Percentiles rank a stretch among this genome's conserved stretches.
Conservation (phyloP, 64 coral and sea anemone species). For the Pocillopora damicornis region DNA sequence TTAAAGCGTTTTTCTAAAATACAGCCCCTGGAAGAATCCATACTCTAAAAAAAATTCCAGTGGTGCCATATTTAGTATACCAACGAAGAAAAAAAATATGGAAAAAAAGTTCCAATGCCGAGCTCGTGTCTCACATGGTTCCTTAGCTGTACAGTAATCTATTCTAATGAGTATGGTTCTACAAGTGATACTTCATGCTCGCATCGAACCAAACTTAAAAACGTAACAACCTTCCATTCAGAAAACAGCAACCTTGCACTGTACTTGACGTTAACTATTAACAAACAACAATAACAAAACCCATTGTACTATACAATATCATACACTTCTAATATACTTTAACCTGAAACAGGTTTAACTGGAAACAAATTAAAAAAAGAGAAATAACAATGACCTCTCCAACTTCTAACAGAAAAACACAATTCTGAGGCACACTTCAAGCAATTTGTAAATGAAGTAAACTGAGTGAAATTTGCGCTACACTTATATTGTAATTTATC, state of each 20-base stretch:
- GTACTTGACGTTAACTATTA: conserved; percentile 44
- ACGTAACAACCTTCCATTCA: background rate
- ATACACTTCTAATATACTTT: background rate
- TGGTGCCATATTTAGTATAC: too few species aligned
- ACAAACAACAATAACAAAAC: conserved; percentile 23
- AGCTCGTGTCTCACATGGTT: background rate
- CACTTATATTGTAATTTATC: too few species aligned
- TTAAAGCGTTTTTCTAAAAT: too few species aligned
- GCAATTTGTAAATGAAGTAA: too few species aligned
- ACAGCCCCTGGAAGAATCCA: too few species aligned
- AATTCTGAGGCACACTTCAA: too few species aligned
- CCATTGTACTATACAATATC: conserved; percentile 29
- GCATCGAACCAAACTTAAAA: background rate
- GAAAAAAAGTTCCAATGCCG: background rate
- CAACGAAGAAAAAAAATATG: background rate
- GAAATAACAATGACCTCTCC: too few species aligned
- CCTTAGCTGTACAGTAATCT: too few species aligned
- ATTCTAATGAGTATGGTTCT: background rate
- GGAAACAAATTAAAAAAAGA: too few species aligned
- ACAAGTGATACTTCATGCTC: background rate
- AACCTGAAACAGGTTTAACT: background rate
- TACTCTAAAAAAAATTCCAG: too few species aligned
- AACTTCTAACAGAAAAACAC: too few species aligned
- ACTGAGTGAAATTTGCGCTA: too few species aligned
- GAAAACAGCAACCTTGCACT: background rate